Base-by-base conservation (phyloP, 1,140 invertebrate genomes). In the Dermatophagoides farinae region DNA sequence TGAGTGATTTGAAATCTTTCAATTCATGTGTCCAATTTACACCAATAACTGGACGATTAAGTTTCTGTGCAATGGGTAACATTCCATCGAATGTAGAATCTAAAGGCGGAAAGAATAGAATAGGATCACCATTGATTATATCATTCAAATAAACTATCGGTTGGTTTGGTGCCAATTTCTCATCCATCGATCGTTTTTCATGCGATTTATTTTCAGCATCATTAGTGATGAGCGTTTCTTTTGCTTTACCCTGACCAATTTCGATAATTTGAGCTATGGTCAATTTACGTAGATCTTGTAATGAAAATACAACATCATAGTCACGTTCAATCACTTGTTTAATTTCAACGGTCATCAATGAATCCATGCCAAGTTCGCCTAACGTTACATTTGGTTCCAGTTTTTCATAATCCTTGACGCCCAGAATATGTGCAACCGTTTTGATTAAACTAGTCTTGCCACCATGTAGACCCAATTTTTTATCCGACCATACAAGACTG, bases 341-440 rank as follows among this genome's bases (percentile, higher is more conserved):
- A 63, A 97, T 88, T 76, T 97, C 92, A 0, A 92, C 88, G 57
- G 87, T 88, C 90, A 97, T 96, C 40, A 97, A 73, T 0, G 89
- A 95, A 68, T 97, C 93, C 80, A 97, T 87, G 52, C 92, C 92
- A 14, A 97, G 77, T 70, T 97, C 91, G 16, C 85, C 85, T 11
- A 97, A 73, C 23, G 80, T 85, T 0, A 82, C 77, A 9, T 78
- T 77, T 40, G 78, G 72, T 54, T 84, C 82, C 5, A 93, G 75
- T 51, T 80, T 82, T 60, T 91, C 87, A 57, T 91, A 74, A 52
- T 86, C 87, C 92, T 79, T 77, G 43, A 78, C 72, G 70, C 74
- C 74, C 20, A 76, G 61, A 61, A 76, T 72, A 60, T 71, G 68
- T 9, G 67, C 67, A 2, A 76, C 66, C 41, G 70, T 65, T 44